phyloP scores from a whole-genome alignment of 2,888 invertebrate genomes.

The Campoplex nolae region DNA sequence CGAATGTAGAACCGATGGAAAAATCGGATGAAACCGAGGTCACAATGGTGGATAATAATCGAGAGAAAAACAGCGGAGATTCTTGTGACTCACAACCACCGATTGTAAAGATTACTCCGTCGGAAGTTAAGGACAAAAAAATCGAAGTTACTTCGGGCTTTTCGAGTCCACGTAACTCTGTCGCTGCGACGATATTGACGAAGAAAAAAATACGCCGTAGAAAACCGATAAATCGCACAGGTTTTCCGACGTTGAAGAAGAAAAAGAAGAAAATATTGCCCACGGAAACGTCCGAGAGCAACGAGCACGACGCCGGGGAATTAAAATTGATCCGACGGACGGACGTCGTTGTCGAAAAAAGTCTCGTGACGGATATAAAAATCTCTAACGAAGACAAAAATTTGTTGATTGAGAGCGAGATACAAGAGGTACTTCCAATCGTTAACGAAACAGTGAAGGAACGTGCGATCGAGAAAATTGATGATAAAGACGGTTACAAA shows the following conservation, averaged over 20 bases:
- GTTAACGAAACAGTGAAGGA: constrained; percentile 64
- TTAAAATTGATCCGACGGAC: constrained; percentile 58
- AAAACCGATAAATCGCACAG: constrained; percentile 93
- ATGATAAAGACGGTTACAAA: constrained; percentile 65
- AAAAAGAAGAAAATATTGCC: constrained; percentile 89
- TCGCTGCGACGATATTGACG: constrained; percentile 73
- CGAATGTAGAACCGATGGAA: constrained; percentile 73
- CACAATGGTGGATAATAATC: constrained; percentile 72
- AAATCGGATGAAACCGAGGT: constrained; percentile 85
- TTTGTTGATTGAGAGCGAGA: constrained; percentile 63
- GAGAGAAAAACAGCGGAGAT: constrained; percentile 84
- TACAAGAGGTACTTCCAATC: constrained; percentile 69
- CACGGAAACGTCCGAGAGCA: constrained; percentile 64
- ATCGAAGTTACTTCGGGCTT: constrained; percentile 49
- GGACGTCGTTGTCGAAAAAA: constrained; percentile 59
- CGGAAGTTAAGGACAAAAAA: constrained; percentile 59
- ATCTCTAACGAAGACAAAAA: constrained; percentile 64
- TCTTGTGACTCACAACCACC: constrained; percentile 45
- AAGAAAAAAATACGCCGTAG: constrained; percentile 88
- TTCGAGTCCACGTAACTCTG: constrained; percentile 69
- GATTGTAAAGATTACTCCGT: constrained; percentile 43
- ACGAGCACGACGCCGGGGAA: constrained; percentile 30
- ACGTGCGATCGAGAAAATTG: constrained; percentile 43
- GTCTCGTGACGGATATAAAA: constrained; percentile 48
- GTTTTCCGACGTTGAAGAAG: constrained; percentile 93